Percentiles rank a stretch among this genome's conserved stretches.
These are phyloP conservation scores for Papilio xuthus DNA, from an alignment of 1,140 invertebrate species.

Conservation along the genomic window DNA sequence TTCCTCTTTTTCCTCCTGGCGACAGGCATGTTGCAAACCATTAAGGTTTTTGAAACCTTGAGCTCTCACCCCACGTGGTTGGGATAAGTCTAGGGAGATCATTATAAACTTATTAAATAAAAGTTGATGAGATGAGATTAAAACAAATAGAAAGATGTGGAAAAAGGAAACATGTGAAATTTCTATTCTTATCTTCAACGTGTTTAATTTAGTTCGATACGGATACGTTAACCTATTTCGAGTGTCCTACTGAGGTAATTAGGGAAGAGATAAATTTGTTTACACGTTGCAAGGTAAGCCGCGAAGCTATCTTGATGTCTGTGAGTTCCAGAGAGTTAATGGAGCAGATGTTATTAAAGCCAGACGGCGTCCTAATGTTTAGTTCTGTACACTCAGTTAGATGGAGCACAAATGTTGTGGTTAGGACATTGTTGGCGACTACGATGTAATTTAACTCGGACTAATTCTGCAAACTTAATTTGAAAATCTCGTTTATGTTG, in stretches of 20 bases:
- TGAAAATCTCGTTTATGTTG: conserved; percentile 17
- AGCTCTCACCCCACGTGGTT: too few species aligned
- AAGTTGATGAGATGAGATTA: too few species aligned
- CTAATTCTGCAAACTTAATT: conserved; percentile 36
- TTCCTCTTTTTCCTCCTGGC: too few species aligned
- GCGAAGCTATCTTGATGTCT: conserved; percentile 58
- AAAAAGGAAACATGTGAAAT: too few species aligned
- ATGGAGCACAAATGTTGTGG: conserved; percentile 55
- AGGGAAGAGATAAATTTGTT: conserved; percentile 34
- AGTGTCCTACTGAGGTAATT: conserved; percentile 35
- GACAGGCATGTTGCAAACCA: too few species aligned
- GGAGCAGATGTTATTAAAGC: conserved; percentile 74
- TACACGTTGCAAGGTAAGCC: conserved; percentile 33
- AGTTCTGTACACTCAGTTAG: conserved; percentile 55
- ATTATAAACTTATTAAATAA: too few species aligned
- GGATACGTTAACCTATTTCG: neutral
- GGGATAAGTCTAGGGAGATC: too few species aligned
- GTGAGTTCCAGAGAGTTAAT: conserved; percentile 68
- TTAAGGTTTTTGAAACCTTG: too few species aligned
- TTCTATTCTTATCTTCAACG: too few species aligned
- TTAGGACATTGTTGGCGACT: conserved; percentile 40
- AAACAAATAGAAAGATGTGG: neutral
- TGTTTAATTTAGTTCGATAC: neutral
- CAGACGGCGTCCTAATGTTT: conserved; percentile 67
- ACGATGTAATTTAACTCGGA: conserved; percentile 37